Evolutionary conservation across 1,140 invertebrate genomes (phyloP), one percentile per base, ranked within the genome.

Genomic region (Drosophila quadrilineata): DNA sequence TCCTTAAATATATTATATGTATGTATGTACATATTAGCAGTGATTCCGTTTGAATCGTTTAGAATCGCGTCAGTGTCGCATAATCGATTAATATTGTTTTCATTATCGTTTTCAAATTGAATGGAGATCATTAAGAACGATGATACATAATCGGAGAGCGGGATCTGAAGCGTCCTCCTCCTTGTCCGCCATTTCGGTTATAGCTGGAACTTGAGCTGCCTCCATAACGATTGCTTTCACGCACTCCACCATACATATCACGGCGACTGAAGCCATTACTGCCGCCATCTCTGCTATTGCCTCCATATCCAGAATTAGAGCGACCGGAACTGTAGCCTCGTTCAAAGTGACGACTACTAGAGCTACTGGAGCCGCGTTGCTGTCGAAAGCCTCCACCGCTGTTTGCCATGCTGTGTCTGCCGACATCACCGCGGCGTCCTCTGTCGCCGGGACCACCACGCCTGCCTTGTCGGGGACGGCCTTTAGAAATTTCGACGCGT

Each of bases 401-500:
- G 49, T 91, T 90, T 45, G 90, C 89, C 40, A 90, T 80, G 54
- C 92, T 90, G 48, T 85, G 74, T 40, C 92, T 91, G 58, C 92
- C 91, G 5, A 75, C 76, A 26, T 85, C 80, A 59, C 91, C 91
- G 60, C 90, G 86, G 63, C 91, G 89, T 49, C 93, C 91, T 21
- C 93, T 91, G 28, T 86, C 75, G 21, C 91, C 91, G 40, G 93
- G 91, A 53, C 91, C 89, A 57, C 91, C 90, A 45, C 92, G 90
- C 62, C 92, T 87, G 40, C 92, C 90, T 56, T 89, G 65, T 6
- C 93, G 91, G 49, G 92, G 91, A 54, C 94, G 92, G 52, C 94
- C 95, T 62, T 95, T 92, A 24, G 94, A 95, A 68, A 96, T 94
- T 91, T 97, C 95, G 49, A 97, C 95, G 77, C 95, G 92, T 50